Percentiles rank a stretch among this genome's conserved stretches.
These are phyloP conservation scores for Leguminivora glycinivorella DNA, from an alignment of 1,140 invertebrate genomes.

Conservation along the genomic window DNA sequence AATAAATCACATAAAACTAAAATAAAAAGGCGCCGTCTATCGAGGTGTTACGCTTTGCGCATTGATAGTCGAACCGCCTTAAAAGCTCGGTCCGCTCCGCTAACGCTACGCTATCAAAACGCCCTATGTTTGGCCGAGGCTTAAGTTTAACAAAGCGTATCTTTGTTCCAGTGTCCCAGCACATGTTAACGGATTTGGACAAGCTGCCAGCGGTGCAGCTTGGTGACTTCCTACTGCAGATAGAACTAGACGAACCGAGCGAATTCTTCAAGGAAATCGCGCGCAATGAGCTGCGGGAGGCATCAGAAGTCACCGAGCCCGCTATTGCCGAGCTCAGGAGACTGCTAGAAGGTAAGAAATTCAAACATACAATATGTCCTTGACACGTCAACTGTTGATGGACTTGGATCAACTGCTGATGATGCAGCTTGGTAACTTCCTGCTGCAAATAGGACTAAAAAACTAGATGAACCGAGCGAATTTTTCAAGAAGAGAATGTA, in stretches of 20 bases:
- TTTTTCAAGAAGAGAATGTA: constrained; percentile 79
- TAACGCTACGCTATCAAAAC: too few species aligned
- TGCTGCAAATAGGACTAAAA: constrained; percentile 81
- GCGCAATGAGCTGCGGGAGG: constrained; percentile 85
- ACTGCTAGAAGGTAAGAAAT: constrained; percentile 83
- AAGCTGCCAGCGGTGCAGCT: constrained; percentile 83
- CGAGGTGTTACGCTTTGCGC: too few species aligned
- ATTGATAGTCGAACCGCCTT: too few species aligned
- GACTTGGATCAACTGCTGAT: not conserved
- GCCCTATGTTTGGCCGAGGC: too few species aligned
- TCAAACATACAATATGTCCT: not conserved
- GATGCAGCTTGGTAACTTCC: not conserved
- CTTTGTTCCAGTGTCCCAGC: constrained; percentile 79
- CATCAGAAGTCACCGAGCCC: constrained; percentile 82
- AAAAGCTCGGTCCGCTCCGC: too few species aligned
- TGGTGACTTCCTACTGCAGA: constrained; percentile 83
- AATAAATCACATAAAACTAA: too few species aligned
- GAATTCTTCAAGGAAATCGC: constrained; percentile 85
- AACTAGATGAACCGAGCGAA: constrained; percentile 81
- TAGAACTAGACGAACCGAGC: constrained; percentile 83
- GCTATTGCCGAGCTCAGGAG: constrained; percentile 82
- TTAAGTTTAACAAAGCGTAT: not conserved
- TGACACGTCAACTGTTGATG: not conserved
- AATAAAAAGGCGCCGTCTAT: too few species aligned
- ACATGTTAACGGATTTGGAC: constrained; percentile 84